Conservation (phyloP, 2,888 invertebrate genomes). For the Cylloceria caligata region DNA sequence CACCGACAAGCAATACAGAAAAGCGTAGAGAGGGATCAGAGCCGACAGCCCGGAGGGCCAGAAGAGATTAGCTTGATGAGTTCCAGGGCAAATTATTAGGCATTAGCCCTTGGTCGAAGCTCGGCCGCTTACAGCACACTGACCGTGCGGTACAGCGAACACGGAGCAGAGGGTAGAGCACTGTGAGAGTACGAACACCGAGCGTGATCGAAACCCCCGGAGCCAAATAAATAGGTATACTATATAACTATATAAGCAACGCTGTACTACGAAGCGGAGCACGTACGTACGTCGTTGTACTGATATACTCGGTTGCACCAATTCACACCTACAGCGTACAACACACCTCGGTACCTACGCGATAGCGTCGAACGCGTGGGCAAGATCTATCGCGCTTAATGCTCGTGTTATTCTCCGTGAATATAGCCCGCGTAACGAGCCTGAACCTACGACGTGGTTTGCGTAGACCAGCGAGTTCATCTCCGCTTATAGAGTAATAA, state of each 20-base stretch:
- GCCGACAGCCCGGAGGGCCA: constrained; percentile 60
- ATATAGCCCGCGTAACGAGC: constrained; percentile 62
- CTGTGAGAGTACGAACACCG: constrained; percentile 1
- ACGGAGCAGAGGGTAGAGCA: constrained; percentile 13
- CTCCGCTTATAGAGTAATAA: constrained; percentile 28
- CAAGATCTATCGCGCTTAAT: constrained; percentile 62
- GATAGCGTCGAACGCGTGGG: constrained; percentile 52
- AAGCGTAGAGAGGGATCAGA: constrained; percentile 19
- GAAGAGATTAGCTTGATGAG: constrained; percentile 69
- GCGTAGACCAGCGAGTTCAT: constrained; percentile 1
- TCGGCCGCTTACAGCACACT: constrained; percentile 47
- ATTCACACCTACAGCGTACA: neutral
- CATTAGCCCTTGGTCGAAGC: constrained; percentile 64
- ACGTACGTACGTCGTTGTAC: neutral
- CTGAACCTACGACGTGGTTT: constrained; percentile 50
- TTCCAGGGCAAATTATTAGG: constrained; percentile 69
- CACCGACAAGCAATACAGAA: neutral
- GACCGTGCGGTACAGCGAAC: constrained; percentile 42
- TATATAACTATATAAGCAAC: neutral
- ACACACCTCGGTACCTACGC: constrained; percentile 8
- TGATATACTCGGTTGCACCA: neutral
- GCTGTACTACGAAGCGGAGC: neutral
- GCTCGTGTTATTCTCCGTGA: constrained; percentile 52
- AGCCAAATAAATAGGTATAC: constrained; percentile 14
- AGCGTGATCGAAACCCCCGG: neutral